Percentiles rank a stretch among this genome's conserved stretches.
Evolutionary conservation across 1,140 invertebrate genomes (phyloP).

Genomic region (Amphibalanus amphitrite): DNA sequence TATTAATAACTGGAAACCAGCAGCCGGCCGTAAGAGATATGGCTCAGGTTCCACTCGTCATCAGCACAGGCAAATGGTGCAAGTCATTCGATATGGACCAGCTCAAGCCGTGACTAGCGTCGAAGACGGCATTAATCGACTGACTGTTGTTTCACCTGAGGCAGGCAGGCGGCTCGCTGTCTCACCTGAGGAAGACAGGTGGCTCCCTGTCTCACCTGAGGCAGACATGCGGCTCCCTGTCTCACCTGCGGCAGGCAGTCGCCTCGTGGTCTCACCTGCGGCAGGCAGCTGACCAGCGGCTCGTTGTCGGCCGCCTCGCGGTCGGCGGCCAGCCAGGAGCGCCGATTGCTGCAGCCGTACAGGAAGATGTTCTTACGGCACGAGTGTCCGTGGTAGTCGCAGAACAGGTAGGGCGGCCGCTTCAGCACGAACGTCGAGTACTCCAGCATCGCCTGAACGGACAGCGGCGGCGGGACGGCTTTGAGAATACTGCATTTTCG

Average conservation of each 20-base stretch:
- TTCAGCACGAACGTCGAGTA: slow-evolving; percentile 18
- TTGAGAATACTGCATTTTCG: too few relatives aligned
- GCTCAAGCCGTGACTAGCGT: too few relatives aligned
- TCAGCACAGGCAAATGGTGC: too few relatives aligned
- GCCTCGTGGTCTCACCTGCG: neutral
- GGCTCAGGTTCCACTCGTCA: too few relatives aligned
- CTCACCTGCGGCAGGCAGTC: too few relatives aligned
- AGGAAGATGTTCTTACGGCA: slow-evolving; percentile 73
- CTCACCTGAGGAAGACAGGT: slow-evolving; percentile 2
- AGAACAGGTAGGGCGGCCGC: slow-evolving; percentile 48
- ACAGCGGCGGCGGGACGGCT: too few relatives aligned
- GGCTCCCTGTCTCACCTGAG: neutral
- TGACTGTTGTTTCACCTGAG: too few relatives aligned
- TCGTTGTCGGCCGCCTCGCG: slow-evolving; percentile 24
- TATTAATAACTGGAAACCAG: too few relatives aligned
- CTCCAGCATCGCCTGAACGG: neutral
- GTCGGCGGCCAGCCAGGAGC: slow-evolving; percentile 28
- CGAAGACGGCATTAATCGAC: too few relatives aligned
- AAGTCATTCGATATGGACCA: too few relatives aligned
- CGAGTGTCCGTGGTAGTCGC: slow-evolving; percentile 80
- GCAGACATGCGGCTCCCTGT: neutral
- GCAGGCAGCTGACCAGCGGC: slow-evolving; percentile 8
- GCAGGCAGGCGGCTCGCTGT: too few relatives aligned
- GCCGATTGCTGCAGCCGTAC: slow-evolving; percentile 55
- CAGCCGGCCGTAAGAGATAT: too few relatives aligned